Evolutionary conservation across 2,797 vertebrate species (phyloP).

Genomic region (Pantherophis alleghaniensis): DNA sequence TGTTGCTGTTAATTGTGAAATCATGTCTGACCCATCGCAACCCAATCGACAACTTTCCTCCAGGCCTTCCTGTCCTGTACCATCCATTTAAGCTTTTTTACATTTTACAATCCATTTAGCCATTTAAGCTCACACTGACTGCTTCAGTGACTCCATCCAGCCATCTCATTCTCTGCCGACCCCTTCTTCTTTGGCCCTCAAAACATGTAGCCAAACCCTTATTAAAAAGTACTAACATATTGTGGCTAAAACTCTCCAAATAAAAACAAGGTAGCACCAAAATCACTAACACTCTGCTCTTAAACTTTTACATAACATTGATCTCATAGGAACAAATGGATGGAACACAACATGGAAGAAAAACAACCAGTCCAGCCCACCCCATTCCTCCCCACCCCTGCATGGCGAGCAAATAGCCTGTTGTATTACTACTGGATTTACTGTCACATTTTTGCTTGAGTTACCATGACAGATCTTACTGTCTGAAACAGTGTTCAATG

Average conservation of each 20-base stretch:
- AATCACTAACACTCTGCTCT: conserved; percentile 25
- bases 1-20: too few species aligned
- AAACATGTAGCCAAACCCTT: conserved; percentile 38
- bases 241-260: conserved; percentile 18
- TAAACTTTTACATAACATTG: conserved; percentile 42
- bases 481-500: conserved; percentile 14
- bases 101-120: too few species aligned
- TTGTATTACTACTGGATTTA: conserved; percentile 42
- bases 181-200: neutral
- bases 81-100: too few species aligned
- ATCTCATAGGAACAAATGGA: neutral
- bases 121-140: too few species aligned
- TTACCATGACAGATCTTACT: conserved; percentile 11
- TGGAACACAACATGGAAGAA: neutral
- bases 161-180: too few species aligned
- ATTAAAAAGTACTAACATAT: neutral
- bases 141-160: too few species aligned
- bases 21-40: too few species aligned
- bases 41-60: too few species aligned
- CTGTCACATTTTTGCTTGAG: neutral
- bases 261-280: conserved; percentile 7
- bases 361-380: neutral
- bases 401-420: conserved; percentile 29
- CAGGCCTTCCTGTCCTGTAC: too few species aligned
- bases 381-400: neutral